A percentile compares a stretch with the other conserved stretches of the same genome.
These are phyloP conservation scores for Carollia perspicillata DNA, from an alignment of 2,113 vertebrate species.

Conservation along the genomic window DNA sequence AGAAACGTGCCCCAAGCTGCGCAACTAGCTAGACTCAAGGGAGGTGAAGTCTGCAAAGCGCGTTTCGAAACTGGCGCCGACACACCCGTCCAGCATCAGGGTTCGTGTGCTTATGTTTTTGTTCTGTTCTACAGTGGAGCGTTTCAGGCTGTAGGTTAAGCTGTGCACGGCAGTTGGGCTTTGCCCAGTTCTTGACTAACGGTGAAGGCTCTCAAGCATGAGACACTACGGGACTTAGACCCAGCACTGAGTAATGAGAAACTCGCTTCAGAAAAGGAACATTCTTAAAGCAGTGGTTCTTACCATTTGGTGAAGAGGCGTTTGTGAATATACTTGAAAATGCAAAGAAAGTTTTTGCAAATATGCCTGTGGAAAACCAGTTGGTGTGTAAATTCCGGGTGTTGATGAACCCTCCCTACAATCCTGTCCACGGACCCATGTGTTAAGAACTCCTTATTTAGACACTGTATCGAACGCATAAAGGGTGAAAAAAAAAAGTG, in stretches of 20 bases:
- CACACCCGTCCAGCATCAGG: no score
- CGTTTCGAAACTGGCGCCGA: neutral
- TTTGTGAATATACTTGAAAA: neutral
- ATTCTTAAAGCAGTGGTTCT: neutral
- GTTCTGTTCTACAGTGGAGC: neutral
- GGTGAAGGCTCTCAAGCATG: neutral
- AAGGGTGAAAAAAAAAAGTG: neutral
- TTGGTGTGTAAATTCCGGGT: neutral
- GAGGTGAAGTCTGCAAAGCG: neutral
- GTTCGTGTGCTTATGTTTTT: neutral
- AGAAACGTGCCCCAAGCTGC: neutral
- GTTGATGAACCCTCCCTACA: neutral
- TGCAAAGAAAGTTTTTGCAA: neutral
- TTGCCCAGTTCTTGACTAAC: rapidly evolving
- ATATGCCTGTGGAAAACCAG: rapidly evolving
- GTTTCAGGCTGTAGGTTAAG: rapidly evolving
- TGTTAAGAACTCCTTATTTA: no score
- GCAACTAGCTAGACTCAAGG: rapidly evolving
- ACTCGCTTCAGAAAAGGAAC: neutral
- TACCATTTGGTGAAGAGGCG: no score
- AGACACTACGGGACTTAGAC: rapidly evolving
- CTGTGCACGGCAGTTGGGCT: neutral
- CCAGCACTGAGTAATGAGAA: rapidly evolving
- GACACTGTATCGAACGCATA: neutral
- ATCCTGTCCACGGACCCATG: neutral